These are phyloP conservation scores for Drosophila nigromelanica DNA, from an alignment of 1,140 invertebrate species.

Conservation along the genomic window DNA sequence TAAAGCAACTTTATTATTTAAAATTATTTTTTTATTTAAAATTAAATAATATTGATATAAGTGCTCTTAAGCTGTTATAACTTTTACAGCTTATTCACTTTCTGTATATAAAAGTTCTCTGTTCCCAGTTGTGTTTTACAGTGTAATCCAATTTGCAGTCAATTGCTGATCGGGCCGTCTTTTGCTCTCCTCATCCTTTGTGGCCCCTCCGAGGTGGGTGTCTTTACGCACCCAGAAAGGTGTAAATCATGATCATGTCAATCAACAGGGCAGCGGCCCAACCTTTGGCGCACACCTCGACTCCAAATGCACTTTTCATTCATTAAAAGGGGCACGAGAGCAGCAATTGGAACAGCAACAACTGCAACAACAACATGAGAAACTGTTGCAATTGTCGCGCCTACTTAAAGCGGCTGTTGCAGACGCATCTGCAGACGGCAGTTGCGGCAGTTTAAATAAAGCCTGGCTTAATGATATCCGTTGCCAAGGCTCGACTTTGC, in stretches of 20 bases:
- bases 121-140: neutral
- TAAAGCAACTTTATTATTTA: too few relatives aligned
- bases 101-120: too few relatives aligned
- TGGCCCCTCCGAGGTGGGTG: constrained; percentile 57
- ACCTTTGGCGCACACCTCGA: constrained; percentile 66
- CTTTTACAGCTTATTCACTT: too few relatives aligned
- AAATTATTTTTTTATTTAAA: too few relatives aligned
- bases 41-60: too few relatives aligned
- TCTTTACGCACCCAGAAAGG: constrained; percentile 81
- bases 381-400: constrained; percentile 81
- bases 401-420: constrained; percentile 60
- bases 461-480: constrained; percentile 80
- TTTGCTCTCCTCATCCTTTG: constrained; percentile 8
- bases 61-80: too few relatives aligned
- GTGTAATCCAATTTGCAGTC: constrained; percentile 46
- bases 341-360: constrained; percentile 10
- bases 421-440: constrained; percentile 40
- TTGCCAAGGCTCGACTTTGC: constrained; percentile 45
- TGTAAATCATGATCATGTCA: constrained; percentile 83
- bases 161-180: constrained; percentile 20
- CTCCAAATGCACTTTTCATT: constrained; percentile 60
- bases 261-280: constrained; percentile 62
- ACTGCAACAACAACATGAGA: constrained; percentile 35
- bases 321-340: constrained; percentile 48
- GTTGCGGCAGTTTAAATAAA: constrained; percentile 70